These are phyloP conservation scores for Drosophila subquinaria DNA, from an alignment of 2,888 invertebrate genomes.

Conservation along the genomic window DNA sequence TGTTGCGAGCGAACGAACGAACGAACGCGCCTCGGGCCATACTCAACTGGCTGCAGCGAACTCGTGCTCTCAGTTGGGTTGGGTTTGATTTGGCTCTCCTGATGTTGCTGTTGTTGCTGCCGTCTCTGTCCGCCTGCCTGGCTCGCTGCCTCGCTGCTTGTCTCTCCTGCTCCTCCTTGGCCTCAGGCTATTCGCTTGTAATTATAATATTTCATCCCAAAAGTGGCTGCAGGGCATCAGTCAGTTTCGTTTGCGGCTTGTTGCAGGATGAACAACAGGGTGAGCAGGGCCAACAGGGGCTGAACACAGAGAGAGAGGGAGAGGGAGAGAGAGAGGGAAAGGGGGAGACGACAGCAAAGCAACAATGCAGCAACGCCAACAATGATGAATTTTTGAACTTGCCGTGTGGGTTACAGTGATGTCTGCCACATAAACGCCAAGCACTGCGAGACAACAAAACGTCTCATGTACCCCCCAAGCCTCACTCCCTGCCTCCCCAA, in stretches of 20 bases:
- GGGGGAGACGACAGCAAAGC: constrained; percentile 34
- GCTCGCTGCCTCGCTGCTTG: constrained; percentile 28
- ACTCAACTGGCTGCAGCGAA: constrained; percentile 42
- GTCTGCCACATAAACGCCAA: constrained; percentile 65
- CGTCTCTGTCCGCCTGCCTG: constrained; percentile 1
- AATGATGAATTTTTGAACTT: constrained; percentile 81
- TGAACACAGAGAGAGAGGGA: not conserved
- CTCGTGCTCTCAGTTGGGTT: constrained; percentile 45
- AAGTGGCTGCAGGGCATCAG: constrained; percentile 83
- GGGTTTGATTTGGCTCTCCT: constrained; percentile 44
- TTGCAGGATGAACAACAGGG: constrained; percentile 56
- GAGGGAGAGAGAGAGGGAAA: not conserved
- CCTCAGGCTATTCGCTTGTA: constrained; percentile 84
- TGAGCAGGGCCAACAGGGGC: constrained; percentile 19
- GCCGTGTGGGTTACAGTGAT: constrained; percentile 72
- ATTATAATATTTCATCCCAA: constrained; percentile 86
- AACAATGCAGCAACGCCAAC: constrained; percentile 78
- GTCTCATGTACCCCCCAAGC: not conserved
- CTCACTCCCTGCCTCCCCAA: not conserved
- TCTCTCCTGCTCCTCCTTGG: constrained; percentile 70
- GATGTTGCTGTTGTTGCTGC: constrained; percentile 21
- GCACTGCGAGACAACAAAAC: constrained; percentile 20
- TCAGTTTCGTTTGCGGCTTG: constrained; percentile 80
- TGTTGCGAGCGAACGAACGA: constrained; percentile 58
- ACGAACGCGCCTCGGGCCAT: constrained; percentile 35